phyloP scores from a whole-genome alignment of 2,797 vertebrate genomes.

The Chelidonichthys spinosus region DNA sequence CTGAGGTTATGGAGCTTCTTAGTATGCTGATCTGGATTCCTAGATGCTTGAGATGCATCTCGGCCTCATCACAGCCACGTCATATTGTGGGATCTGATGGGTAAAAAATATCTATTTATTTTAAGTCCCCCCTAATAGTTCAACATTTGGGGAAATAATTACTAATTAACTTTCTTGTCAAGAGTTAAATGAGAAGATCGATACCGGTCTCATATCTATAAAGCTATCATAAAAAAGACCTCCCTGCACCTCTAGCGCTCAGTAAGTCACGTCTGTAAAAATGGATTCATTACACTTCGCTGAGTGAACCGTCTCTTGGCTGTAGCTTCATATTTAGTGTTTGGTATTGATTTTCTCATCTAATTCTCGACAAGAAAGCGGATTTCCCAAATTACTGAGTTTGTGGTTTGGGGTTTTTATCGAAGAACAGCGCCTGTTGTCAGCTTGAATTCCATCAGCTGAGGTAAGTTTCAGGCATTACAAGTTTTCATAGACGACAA shows the following conservation, averaged over 20 bases:
- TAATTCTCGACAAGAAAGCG: neutral
- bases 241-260: neutral
- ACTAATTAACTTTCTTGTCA: neutral
- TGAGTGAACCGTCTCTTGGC: constrained; percentile 11
- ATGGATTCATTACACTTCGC: neutral
- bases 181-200: neutral
- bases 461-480: neutral
- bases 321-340: neutral
- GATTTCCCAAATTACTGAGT: constrained; percentile 8
- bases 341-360: neutral
- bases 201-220: neutral
- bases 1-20: constrained; percentile 42
- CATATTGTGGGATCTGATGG: constrained; percentile 12
- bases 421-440: constrained; percentile 17
- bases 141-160: neutral
- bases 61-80: constrained; percentile 6
- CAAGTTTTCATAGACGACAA: neutral
- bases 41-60: constrained; percentile 42
- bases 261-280: constrained; percentile 5
- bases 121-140: neutral
- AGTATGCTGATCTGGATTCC: constrained; percentile 57
- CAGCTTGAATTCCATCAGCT: constrained; percentile 7
- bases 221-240: neutral
- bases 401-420: neutral
- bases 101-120: constrained; percentile 18